phyloP scores from a whole-genome alignment of 2,113 vertebrate genomes.

The Solea senegalensis region DNA sequence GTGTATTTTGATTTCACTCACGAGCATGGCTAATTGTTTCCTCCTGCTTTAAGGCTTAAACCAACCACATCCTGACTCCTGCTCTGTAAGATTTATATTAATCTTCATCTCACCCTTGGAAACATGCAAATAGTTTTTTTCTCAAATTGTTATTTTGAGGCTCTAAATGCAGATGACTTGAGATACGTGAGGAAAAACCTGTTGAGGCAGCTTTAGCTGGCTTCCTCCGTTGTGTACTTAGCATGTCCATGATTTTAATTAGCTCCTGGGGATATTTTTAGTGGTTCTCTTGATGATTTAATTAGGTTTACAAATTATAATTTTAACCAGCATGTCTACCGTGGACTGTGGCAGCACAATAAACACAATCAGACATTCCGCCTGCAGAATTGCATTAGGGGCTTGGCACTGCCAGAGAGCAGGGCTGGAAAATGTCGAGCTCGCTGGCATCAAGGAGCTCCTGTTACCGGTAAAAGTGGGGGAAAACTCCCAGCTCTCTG shows the following conservation, averaged over 20 bases:
- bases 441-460: constrained; percentile 69
- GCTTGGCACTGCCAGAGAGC: constrained; percentile 40
- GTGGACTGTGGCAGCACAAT: constrained; percentile 49
- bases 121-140: not conserved
- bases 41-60: not conserved
- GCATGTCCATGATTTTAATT: constrained; percentile 25
- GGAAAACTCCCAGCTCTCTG: constrained; percentile 48
- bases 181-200: too few species aligned
- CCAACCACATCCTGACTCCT: not conserved
- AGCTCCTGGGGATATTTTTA: constrained; percentile 51
- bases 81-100: not conserved
- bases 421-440: constrained; percentile 70
- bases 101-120: not conserved
- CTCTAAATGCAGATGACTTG: not conserved
- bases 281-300: constrained; percentile 52
- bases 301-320: constrained; percentile 60
- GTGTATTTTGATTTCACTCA: not conserved
- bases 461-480: constrained; percentile 62
- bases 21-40: not conserved
- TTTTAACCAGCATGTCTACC: constrained; percentile 30
- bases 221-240: not conserved
- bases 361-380: constrained; percentile 64
- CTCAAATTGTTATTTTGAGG: not conserved
- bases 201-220: not conserved
- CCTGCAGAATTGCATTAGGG: constrained; percentile 44